These are phyloP conservation scores for Epirrita christyi DNA, from an alignment of 2,888 invertebrate species.

Conservation along the genomic window DNA sequence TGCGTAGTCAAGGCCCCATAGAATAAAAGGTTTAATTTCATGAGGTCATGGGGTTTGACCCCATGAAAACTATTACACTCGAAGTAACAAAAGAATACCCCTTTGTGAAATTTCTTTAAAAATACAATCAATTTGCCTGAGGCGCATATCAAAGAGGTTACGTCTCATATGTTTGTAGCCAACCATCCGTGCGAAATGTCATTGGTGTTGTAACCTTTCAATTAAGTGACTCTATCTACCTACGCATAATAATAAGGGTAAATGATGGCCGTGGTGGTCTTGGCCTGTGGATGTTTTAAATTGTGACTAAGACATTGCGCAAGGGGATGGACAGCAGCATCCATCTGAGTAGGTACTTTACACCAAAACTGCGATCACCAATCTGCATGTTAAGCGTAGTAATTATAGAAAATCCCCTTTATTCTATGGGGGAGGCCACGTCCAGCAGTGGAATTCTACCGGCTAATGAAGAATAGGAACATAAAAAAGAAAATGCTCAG, in stretches of 20 bases:
- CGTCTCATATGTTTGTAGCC: conserved; percentile 33
- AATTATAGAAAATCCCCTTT: no score
- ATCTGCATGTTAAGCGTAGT: no score
- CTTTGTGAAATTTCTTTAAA: conserved; percentile 26
- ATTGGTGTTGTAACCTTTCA: conserved; percentile 42
- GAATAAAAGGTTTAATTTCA: conserved; percentile 52
- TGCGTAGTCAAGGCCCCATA: conserved; percentile 11
- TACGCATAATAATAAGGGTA: not conserved
- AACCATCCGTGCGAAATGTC: conserved; percentile 43
- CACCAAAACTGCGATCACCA: no score
- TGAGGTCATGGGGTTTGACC: conserved; percentile 32
- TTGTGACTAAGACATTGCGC: no score
- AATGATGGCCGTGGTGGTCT: no score
- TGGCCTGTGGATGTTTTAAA: no score
- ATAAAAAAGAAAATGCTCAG: no score
- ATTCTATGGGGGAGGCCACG: no score
- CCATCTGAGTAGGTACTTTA: no score
- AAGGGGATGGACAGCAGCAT: no score
- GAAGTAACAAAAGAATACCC: conserved; percentile 20
- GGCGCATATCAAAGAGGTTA: conserved; percentile 40
- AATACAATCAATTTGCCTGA: conserved; percentile 42
- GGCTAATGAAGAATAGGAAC: no score
- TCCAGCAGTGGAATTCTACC: no score
- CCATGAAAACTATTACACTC: conserved; percentile 27
- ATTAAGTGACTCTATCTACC: not conserved